A percentile compares a stretch with the other conserved stretches of the same genome.
Evolutionary conservation across 2,797 vertebrate species (phyloP).

Genomic region (Myotis findleyi): DNA sequence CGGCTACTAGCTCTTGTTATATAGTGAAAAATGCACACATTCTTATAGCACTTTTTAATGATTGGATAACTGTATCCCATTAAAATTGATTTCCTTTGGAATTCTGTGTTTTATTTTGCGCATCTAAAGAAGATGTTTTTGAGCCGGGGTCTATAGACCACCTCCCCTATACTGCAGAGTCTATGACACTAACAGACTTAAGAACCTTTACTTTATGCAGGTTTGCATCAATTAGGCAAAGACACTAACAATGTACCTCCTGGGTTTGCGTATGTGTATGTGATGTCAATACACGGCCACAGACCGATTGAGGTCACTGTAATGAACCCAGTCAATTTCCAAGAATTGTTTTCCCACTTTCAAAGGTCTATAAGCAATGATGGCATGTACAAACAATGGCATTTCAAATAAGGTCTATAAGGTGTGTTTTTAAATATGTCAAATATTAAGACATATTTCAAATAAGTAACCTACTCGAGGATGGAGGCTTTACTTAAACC

Average conservation of each 20-base stretch:
- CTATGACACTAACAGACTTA: not conserved
- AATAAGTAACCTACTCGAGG: not conserved
- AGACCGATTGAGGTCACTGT: not conserved
- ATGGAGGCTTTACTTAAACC: fast-evolving
- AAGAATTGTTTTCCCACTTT: not conserved
- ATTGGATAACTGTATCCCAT: not conserved
- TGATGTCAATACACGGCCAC: not conserved
- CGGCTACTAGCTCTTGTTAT: not conserved
- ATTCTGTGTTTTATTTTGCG: not conserved
- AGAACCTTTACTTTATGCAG: not conserved
- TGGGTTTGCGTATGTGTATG: not conserved
- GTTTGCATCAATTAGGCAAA: not conserved
- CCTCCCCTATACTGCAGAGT: not conserved
- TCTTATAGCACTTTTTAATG: not conserved
- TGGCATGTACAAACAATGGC: not conserved
- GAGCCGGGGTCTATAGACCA: not conserved
- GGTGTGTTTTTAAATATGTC: not conserved
- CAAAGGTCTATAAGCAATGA: not conserved
- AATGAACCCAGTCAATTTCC: not conserved
- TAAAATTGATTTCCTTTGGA: not conserved
- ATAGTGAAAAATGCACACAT: not conserved
- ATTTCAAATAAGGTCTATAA: not conserved
- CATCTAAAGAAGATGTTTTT: not conserved
- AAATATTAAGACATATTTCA: not conserved
- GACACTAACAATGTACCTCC: not conserved